These are phyloP conservation scores for Cosmorhoe ocellata DNA, from an alignment of 2,888 invertebrate genomes.

Conservation along the genomic window DNA sequence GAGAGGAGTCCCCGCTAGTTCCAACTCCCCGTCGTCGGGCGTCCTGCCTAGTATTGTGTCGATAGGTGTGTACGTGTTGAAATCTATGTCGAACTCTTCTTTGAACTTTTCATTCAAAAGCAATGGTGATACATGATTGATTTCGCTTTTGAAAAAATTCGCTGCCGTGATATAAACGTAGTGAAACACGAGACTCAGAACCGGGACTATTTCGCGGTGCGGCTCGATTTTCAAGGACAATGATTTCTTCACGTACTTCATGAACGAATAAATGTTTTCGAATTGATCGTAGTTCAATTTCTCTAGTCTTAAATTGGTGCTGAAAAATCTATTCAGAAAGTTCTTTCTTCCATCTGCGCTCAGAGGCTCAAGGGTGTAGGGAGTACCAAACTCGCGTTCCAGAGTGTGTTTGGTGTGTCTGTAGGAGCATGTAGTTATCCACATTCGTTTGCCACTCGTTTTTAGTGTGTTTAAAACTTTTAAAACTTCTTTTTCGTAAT, in stretches of 20 bases:
- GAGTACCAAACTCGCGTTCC: constrained; percentile 33
- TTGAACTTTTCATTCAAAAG: constrained; percentile 37
- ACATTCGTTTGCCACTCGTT: constrained; percentile 38
- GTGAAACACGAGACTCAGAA: constrained; percentile 43
- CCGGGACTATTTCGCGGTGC: constrained; percentile 33
- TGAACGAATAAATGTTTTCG: constrained; percentile 39
- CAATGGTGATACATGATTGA: constrained; percentile 36
- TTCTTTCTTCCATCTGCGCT: constrained; percentile 35
- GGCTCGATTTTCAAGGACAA: constrained; percentile 17
- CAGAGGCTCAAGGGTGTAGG: constrained; percentile 39
- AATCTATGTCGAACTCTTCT: constrained; percentile 35
- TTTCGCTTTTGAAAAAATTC: constrained; percentile 41
- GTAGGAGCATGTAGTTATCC: constrained; percentile 46
- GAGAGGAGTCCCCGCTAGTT: constrained; percentile 46
- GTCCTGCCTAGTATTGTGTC: constrained; percentile 37
- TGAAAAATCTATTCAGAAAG: constrained; percentile 42
- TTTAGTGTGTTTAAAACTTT: constrained; percentile 37
- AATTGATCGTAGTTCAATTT: constrained; percentile 44
- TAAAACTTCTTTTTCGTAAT: constrained; percentile 42
- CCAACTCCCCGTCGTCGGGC: constrained; percentile 34
- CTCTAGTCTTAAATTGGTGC: constrained; percentile 43
- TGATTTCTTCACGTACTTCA: constrained; percentile 35
- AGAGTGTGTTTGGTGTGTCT: constrained; percentile 31
- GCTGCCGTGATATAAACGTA: constrained; percentile 38
- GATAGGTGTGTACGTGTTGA: constrained; percentile 32